phyloP scores from a whole-genome alignment of 2,888 invertebrate species.

The Agrochola lota region DNA sequence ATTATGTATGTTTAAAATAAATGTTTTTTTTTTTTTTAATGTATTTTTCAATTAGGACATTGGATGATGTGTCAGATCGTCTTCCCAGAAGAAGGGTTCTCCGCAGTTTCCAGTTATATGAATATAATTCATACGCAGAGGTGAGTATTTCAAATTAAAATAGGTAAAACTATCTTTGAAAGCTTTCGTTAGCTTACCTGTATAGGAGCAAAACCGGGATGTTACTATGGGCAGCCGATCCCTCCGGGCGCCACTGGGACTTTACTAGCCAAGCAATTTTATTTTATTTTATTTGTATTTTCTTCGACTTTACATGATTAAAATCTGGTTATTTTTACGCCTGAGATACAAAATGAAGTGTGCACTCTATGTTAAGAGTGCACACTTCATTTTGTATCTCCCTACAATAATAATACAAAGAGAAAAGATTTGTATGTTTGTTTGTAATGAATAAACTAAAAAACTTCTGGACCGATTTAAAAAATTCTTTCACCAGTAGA shows the following conservation, averaged over 20 bases:
- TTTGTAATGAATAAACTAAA: too few species aligned
- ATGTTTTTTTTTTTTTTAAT: not conserved
- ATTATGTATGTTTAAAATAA: constrained; percentile 3
- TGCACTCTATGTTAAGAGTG: too few species aligned
- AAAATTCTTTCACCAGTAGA: too few species aligned
- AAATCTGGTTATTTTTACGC: too few species aligned
- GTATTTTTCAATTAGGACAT: constrained; percentile 68
- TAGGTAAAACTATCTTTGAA: not conserved
- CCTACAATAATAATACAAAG: too few species aligned
- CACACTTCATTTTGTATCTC: not conserved
- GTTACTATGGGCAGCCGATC: too few species aligned
- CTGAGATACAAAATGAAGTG: too few species aligned
- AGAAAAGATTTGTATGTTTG: too few species aligned
- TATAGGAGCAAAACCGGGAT: too few species aligned
- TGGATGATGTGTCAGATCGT: constrained; percentile 71
- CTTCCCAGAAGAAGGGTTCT: constrained; percentile 76
- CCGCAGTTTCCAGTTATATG: constrained; percentile 72
- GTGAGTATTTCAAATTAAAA: constrained; percentile 71
- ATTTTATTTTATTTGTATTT: not conserved
- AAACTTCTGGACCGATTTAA: too few species aligned
- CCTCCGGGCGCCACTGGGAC: too few species aligned
- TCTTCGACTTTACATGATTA: not conserved
- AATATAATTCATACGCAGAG: constrained; percentile 77
- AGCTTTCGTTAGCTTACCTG: too few species aligned
- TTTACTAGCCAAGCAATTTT: not conserved